phyloP scores from a whole-genome alignment of 2,797 vertebrate genomes.

The Channallabes apus region DNA sequence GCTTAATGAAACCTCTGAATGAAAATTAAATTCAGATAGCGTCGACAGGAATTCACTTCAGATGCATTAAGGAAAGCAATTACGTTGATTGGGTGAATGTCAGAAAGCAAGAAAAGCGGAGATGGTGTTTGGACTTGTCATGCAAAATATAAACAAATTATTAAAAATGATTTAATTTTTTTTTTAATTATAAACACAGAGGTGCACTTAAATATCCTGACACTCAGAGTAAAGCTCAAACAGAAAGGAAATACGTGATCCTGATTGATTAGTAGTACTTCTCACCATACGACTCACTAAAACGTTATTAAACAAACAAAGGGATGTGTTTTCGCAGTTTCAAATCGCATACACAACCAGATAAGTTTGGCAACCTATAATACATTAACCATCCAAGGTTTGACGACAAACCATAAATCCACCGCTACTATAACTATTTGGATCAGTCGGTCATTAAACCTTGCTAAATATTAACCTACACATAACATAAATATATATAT shows the following conservation, averaged over 20 bases:
- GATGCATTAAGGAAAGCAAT: neutral
- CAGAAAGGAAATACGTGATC: neutral
- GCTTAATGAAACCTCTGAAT: too few relatives aligned
- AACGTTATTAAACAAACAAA: neutral
- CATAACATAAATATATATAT: too few relatives aligned
- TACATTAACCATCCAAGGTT: neutral
- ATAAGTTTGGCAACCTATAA: neutral
- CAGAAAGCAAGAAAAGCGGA: neutral
- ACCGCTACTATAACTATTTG: neutral
- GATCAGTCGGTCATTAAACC: neutral
- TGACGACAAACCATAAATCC: neutral
- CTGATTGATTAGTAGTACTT: neutral
- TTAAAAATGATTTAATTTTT: neutral
- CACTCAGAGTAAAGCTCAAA: neutral
- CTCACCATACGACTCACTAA: neutral
- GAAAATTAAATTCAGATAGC: neutral
- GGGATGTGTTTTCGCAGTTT: neutral
- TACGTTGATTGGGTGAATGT: neutral
- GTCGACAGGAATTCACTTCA: neutral
- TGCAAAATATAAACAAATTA: too few relatives aligned
- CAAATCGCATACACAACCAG: neutral
- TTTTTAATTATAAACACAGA: neutral
- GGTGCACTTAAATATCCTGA: neutral
- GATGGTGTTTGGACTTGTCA: neutral
- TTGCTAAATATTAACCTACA: neutral